A percentile compares a stretch with the other conserved stretches of the same genome.
Conservation (phyloP, 2,888 invertebrate species). For the Mongoloraphidia duomilia region DNA sequence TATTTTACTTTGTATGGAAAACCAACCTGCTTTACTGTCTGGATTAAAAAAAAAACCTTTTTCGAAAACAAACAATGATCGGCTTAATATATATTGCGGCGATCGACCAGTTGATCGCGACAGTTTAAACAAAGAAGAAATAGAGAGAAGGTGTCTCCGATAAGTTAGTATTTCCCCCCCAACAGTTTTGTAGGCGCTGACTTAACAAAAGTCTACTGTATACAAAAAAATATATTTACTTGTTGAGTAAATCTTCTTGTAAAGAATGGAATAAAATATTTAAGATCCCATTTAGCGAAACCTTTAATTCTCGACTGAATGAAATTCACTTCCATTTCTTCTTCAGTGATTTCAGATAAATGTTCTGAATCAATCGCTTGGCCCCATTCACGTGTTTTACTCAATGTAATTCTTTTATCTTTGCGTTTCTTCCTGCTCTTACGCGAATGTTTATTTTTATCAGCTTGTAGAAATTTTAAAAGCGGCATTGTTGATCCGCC, state of each 20-base stretch:
- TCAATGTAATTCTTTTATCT: constrained; percentile 76
- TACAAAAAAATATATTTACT: constrained; percentile 30
- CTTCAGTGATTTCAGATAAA: constrained; percentile 83
- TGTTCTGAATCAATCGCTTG: constrained; percentile 89
- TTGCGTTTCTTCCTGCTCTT: constrained; percentile 39
- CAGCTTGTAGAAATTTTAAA: constrained; percentile 76
- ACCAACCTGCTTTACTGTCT: too few relatives aligned
- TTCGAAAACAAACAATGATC: too few relatives aligned
- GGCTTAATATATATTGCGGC: too few relatives aligned
- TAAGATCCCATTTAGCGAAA: constrained; percentile 82
- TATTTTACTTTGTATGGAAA: too few relatives aligned
- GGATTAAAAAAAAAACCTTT: too few relatives aligned
- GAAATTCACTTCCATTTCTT: constrained; percentile 80
- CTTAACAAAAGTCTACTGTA: too few relatives aligned
- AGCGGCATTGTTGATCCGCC: constrained; percentile 98
- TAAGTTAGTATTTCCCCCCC: too few relatives aligned
- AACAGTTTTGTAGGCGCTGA: too few relatives aligned
- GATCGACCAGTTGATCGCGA: too few relatives aligned
- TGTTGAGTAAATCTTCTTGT: constrained; percentile 90
- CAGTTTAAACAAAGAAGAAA: too few relatives aligned
- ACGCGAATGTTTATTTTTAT: constrained; percentile 35
- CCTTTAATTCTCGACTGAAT: constrained; percentile 68
- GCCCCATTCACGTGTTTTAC: constrained; percentile 97
- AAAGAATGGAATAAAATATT: constrained; percentile 92
- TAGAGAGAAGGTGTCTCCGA: too few relatives aligned